A percentile compares a stretch with the other conserved stretches of the same genome.
These are phyloP conservation scores for Incurvaria masculella DNA, from an alignment of 2,888 invertebrate species.

Conservation along the genomic window DNA sequence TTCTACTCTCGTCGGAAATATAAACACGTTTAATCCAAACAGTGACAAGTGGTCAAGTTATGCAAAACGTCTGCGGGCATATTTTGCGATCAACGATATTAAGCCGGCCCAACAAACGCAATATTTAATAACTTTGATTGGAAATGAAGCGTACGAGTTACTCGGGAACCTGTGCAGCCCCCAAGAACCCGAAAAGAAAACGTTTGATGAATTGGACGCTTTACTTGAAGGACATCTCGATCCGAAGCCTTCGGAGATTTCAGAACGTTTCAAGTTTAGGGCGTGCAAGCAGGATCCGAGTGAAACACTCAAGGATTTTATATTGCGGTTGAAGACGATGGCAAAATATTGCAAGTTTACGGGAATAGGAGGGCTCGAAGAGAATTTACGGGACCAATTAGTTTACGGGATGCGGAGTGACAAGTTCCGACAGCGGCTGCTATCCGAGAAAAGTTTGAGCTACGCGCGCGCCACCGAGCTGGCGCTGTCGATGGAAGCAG, in stretches of 20 bases:
- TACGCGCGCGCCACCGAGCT: constrained; percentile 6
- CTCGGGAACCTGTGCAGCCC: too few relatives aligned
- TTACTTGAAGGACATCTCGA: constrained; percentile 1
- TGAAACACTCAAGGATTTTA: constrained; percentile 3
- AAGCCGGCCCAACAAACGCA: too few relatives aligned
- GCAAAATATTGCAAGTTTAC: not conserved
- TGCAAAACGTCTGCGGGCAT: too few relatives aligned
- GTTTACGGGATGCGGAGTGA: constrained; percentile 7
- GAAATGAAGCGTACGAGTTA: too few relatives aligned
- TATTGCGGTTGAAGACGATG: not conserved
- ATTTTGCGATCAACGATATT: too few relatives aligned
- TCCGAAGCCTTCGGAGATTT: constrained; percentile 8
- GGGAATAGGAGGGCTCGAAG: not conserved
- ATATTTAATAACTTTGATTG: too few relatives aligned
- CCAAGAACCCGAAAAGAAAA: too few relatives aligned
- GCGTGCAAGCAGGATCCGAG: constrained; percentile 5
- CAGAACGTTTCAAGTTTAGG: constrained; percentile 9
- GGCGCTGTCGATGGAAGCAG: constrained; percentile 10
- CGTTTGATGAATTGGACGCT: too few relatives aligned
- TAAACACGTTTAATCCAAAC: too few relatives aligned
- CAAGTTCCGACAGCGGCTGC: constrained; percentile 3
- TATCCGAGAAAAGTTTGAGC: constrained; percentile 6
- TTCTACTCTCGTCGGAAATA: too few relatives aligned
- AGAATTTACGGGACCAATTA: constrained; percentile 7
- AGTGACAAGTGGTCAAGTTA: too few relatives aligned